These are phyloP conservation scores for Chaetops frenatus DNA, from an alignment of 2,113 vertebrate genomes.

Conservation along the genomic window DNA sequence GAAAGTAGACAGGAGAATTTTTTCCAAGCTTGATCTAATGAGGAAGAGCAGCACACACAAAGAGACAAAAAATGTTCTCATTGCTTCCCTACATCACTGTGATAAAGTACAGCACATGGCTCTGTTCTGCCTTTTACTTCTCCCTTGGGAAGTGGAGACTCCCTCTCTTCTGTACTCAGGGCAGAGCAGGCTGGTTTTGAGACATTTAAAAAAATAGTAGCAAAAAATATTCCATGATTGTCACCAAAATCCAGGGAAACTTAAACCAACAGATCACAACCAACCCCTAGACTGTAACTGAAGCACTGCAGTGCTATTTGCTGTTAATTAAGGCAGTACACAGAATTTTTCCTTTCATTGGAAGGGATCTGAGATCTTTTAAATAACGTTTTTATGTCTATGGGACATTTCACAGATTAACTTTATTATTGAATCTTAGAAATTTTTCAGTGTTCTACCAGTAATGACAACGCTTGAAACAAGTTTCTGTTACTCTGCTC, in stretches of 20 bases:
- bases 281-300: neutral
- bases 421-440: neutral
- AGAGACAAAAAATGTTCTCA: neutral
- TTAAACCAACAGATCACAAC: neutral
- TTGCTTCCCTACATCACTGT: neutral
- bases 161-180: neutral
- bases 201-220: neutral
- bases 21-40: neutral
- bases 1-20: neutral
- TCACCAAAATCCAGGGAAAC: neutral
- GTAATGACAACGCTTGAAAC: neutral
- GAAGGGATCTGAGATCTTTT: neutral
- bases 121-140: neutral
- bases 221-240: neutral
- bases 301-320: neutral
- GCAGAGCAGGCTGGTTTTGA: neutral
- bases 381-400: neutral
- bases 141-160: neutral
- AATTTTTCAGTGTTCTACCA: neutral
- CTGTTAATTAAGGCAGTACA: neutral
- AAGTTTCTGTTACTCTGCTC: neutral
- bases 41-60: neutral
- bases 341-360: neutral
- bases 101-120: neutral
- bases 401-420: neutral